A percentile compares a stretch with the other conserved stretches of the same genome.
Evolutionary conservation across 1,140 invertebrate species (phyloP).

Genomic region (Ostrea denselamellosa): DNA sequence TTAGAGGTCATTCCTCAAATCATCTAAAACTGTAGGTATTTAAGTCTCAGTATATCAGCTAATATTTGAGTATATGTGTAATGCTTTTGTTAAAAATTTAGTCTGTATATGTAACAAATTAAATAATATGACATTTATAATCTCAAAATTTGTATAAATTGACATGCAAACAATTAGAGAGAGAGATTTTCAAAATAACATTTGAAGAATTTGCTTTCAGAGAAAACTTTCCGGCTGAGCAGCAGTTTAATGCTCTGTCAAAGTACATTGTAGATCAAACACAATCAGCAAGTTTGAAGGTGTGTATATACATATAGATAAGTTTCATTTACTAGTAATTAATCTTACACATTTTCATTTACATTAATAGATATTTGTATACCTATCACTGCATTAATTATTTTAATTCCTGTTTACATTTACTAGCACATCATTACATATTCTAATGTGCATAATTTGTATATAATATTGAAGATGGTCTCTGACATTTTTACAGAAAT

Average conservation of each 20-base stretch:
- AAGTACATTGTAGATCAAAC: constrained; percentile 92
- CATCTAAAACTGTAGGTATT: too few relatives aligned
- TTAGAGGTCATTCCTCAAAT: too few relatives aligned
- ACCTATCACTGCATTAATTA: not conserved
- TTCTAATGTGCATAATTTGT: not conserved
- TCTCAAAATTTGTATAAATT: too few relatives aligned
- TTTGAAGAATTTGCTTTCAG: constrained; percentile 73
- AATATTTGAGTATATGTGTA: too few relatives aligned
- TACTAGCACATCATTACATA: not conserved
- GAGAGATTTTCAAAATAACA: too few relatives aligned
- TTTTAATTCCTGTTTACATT: not conserved
- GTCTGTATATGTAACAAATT: too few relatives aligned
- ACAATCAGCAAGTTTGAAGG: constrained; percentile 92
- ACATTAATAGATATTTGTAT: not conserved
- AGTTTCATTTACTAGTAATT: not conserved
- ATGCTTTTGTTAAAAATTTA: too few relatives aligned
- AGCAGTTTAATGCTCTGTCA: constrained; percentile 83
- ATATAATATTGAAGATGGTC: not conserved
- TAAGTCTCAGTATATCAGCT: too few relatives aligned
- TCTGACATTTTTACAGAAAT: not conserved
- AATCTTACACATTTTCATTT: not conserved
- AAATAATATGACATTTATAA: too few relatives aligned
- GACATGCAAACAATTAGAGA: too few relatives aligned
- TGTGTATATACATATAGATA: constrained; percentile 80
- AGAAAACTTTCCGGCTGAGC: constrained; percentile 84